These are phyloP conservation scores for Zaprionus lineosus DNA, from an alignment of 2,888 invertebrate genomes.

Conservation along the genomic window DNA sequence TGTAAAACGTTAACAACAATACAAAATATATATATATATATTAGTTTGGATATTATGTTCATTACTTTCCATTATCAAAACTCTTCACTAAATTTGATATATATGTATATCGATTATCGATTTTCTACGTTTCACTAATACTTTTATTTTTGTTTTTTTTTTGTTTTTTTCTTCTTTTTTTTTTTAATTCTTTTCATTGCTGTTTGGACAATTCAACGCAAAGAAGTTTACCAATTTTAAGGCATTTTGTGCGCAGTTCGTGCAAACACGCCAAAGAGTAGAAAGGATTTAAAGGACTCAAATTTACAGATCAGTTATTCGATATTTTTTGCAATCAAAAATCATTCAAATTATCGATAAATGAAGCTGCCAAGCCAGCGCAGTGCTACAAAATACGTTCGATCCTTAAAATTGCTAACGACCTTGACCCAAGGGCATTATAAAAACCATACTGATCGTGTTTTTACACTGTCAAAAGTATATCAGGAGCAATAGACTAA, in stretches of 20 bases:
- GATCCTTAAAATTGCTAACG: constrained; percentile 80
- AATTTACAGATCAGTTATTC: too few relatives aligned
- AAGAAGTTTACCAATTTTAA: constrained; percentile 77
- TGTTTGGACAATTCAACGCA: constrained; percentile 64
- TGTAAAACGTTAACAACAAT: constrained; percentile 69
- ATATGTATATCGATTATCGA: constrained; percentile 17
- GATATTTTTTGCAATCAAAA: too few relatives aligned
- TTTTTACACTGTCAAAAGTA: constrained; percentile 81
- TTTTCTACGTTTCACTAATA: constrained; percentile 17
- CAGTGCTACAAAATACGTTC: constrained; percentile 54
- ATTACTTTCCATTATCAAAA: constrained; percentile 16
- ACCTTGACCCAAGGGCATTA: constrained; percentile 63
- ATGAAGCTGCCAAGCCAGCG: too few relatives aligned
- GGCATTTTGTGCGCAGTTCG: constrained; percentile 60
- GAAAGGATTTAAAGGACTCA: background rate
- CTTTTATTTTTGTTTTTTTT: too few relatives aligned
- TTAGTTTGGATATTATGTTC: constrained; percentile 28
- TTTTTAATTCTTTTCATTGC: constrained; percentile 23
- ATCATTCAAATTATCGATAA: too few relatives aligned
- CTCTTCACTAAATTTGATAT: constrained; percentile 1
- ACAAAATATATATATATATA: constrained; percentile 56
- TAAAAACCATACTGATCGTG: constrained; percentile 56
- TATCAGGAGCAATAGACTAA: constrained; percentile 82
- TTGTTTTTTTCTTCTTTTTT: constrained; percentile 14
- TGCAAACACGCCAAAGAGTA: constrained; percentile 19